Evolutionary conservation across 2,113 vertebrate species (phyloP).

Genomic region (Corythoichthys intestinalis): DNA sequence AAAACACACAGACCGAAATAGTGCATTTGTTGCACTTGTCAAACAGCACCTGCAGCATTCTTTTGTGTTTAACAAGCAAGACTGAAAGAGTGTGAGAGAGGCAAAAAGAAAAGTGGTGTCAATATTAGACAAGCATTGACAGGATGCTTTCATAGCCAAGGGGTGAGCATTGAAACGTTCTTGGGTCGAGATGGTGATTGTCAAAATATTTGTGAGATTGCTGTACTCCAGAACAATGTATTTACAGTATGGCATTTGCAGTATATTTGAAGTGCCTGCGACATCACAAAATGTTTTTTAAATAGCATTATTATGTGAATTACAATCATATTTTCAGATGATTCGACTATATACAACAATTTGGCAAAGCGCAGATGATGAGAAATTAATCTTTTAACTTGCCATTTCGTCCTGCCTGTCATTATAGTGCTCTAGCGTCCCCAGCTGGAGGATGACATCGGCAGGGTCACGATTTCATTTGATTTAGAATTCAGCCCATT

Average conservation of each 20-base stretch:
- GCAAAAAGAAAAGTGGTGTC: conserved; percentile 16
- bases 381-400: too few relatives aligned
- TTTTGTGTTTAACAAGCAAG: conserved; percentile 32
- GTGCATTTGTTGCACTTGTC: conserved; percentile 59
- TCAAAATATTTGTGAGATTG: conserved; percentile 39
- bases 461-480: too few relatives aligned
- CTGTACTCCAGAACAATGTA: too few relatives aligned
- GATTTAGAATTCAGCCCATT: too few relatives aligned
- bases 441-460: too few relatives aligned
- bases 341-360: too few relatives aligned
- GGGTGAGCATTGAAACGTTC: conserved; percentile 17
- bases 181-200: conserved; percentile 33
- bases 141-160: conserved; percentile 27
- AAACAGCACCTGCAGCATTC: conserved; percentile 57
- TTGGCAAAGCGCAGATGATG: too few relatives aligned
- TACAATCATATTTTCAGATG: too few relatives aligned
- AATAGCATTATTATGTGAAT: too few relatives aligned
- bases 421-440: too few relatives aligned
- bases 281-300: too few relatives aligned
- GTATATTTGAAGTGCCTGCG: neutral
- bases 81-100: neutral
- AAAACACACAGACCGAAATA: conserved; percentile 51
- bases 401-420: too few relatives aligned
- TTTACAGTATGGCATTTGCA: neutral
- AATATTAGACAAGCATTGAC: conserved; percentile 47